phyloP scores from a whole-genome alignment of 2,888 invertebrate species.

The Diploptera punctata region DNA sequence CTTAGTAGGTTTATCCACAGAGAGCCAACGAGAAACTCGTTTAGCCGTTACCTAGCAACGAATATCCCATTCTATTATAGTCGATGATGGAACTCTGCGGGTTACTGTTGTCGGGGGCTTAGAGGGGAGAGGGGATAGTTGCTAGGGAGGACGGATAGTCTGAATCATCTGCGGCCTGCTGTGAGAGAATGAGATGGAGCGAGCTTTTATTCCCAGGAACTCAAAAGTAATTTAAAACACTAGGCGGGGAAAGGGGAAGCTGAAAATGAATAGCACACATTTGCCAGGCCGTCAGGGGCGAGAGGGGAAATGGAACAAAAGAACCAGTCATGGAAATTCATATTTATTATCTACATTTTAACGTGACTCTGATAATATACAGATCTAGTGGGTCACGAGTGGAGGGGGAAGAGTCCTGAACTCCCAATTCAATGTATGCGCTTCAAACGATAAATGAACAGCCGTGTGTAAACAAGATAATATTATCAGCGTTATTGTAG shows the following conservation, averaged over 20 bases:
- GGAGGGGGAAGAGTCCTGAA: background rate
- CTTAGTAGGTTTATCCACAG: constrained; percentile 28
- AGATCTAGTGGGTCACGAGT: constrained; percentile 12
- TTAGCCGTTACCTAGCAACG: constrained; percentile 37
- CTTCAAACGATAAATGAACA: constrained; percentile 9
- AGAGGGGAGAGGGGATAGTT: background rate
- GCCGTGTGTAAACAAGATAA: constrained; percentile 15
- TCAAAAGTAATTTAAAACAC: constrained; percentile 25
- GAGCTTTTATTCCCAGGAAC: constrained; percentile 15
- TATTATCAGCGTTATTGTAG: constrained; percentile 8
- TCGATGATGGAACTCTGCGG: constrained; percentile 25
- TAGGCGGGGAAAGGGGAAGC: background rate
- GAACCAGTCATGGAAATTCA: constrained; percentile 16
- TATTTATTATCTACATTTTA: constrained; percentile 32
- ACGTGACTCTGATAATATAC: constrained; percentile 30
- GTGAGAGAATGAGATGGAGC: background rate
- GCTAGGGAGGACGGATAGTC: constrained; percentile 6
- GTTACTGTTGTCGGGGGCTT: background rate
- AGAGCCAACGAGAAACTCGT: constrained; percentile 21
- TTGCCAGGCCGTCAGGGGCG: background rate
- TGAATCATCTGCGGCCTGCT: constrained; percentile 15
- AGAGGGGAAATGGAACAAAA: constrained; percentile 8
- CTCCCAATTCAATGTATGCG: background rate
- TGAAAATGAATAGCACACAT: background rate
- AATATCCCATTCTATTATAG: constrained; percentile 33